A percentile compares a stretch with the other conserved stretches of the same genome.
phyloP scores from a whole-genome alignment of 2,797 vertebrate species.

The Chaunax sp. region DNA sequence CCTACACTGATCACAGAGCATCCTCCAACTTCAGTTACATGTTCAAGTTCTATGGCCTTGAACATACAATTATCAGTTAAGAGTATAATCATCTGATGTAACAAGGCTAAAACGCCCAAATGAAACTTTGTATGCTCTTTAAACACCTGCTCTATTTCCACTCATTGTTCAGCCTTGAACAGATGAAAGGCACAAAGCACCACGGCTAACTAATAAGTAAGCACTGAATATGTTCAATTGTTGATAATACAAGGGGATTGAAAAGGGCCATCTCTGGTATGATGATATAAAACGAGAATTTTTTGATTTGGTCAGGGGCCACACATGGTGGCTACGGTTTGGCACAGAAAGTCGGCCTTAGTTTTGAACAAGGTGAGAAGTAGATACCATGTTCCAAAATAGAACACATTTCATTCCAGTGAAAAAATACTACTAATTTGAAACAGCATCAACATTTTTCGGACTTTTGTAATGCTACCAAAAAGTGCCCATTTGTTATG shows the following conservation, averaged over 20 bases:
- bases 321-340: conserved; percentile 14
- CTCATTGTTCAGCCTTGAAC: conserved; percentile 52
- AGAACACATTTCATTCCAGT: background rate
- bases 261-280: conserved; percentile 32
- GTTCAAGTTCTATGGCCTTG: conserved; percentile 53
- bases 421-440: too few species aligned
- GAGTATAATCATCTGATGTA: conserved; percentile 61
- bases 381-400: conserved; percentile 14
- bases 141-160: conserved; percentile 40
- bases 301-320: conserved; percentile 44
- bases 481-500: too few species aligned
- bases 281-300: conserved; percentile 44
- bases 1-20: too few species aligned
- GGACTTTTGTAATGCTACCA: too few species aligned
- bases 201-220: conserved; percentile 34
- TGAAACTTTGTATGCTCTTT: conserved; percentile 56
- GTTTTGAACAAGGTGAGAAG: conserved; percentile 19
- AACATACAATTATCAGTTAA: conserved; percentile 55
- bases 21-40: conserved; percentile 31
- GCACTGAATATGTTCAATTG: conserved; percentile 42
- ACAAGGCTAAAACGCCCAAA: conserved; percentile 57
- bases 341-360: conserved; percentile 21
- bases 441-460: too few species aligned
- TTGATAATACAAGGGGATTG: conserved; percentile 41
- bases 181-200: conserved; percentile 49